Evolutionary conservation across 2,113 vertebrate genomes (phyloP).

Genomic region (Etia nguti): DNA sequence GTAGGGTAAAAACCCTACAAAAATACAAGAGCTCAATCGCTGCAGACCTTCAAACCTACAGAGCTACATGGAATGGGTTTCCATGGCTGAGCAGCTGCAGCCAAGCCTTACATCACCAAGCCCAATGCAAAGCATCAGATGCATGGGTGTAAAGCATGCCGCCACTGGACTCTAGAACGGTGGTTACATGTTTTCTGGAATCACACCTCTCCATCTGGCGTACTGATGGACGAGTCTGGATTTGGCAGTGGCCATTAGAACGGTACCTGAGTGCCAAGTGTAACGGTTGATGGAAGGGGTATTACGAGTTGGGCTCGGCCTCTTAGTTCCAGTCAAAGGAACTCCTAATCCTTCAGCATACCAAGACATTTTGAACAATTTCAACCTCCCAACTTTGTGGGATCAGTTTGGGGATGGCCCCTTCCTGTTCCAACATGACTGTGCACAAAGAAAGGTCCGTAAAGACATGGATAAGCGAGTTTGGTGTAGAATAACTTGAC

Average conservation of each 20-base stretch:
- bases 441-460: neutral
- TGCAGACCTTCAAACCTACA: neutral
- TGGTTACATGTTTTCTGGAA: neutral
- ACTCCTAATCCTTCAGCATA: neutral
- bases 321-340: neutral
- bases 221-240: rapidly evolving
- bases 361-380: neutral
- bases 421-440: neutral
- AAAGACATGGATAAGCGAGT: neutral
- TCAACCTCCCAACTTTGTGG: neutral
- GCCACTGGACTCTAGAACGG: rapidly evolving
- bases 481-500: rapidly evolving
- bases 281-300: neutral
- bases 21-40: neutral
- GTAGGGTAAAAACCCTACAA: neutral
- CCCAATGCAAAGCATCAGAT: neutral
- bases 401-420: neutral
- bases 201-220: neutral
- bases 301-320: rapidly evolving
- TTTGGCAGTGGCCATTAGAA: rapidly evolving
- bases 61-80: neutral
- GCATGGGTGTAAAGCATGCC: neutral
- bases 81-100: neutral
- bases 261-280: neutral
- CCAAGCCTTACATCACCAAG: neutral